Percentiles rank a stretch among this genome's conserved stretches.
phyloP scores from a whole-genome alignment of 2,113 vertebrate genomes.

The Tachycineta bicolor region DNA sequence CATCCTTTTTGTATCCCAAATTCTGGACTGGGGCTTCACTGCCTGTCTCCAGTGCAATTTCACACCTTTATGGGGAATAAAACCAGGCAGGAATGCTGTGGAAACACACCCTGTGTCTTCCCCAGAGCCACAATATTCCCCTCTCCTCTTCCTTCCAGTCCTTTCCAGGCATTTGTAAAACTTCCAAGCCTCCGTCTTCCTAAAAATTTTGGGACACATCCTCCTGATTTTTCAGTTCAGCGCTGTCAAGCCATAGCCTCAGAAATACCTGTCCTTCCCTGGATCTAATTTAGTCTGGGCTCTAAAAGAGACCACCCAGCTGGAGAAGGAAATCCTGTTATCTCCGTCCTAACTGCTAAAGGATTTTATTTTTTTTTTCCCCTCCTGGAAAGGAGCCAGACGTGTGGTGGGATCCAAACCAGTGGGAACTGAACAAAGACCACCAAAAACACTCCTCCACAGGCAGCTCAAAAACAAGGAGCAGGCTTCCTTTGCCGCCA shows the following conservation, averaged over 20 bases:
- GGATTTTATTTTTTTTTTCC: not conserved
- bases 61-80: not conserved
- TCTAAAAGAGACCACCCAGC: slow-evolving; percentile 55
- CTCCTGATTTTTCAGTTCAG: not conserved
- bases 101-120: not conserved
- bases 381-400: slow-evolving; percentile 22
- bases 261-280: slow-evolving; percentile 65
- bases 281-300: slow-evolving; percentile 50
- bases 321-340: slow-evolving; percentile 53
- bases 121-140: not conserved
- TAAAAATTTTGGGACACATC: not conserved
- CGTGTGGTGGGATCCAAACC: not conserved
- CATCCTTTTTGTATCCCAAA: fast-evolving
- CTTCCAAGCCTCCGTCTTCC: not conserved
- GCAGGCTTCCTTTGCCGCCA: not conserved
- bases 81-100: not conserved
- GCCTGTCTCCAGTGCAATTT: not conserved
- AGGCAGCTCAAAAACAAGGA: not conserved
- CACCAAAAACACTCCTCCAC: not conserved
- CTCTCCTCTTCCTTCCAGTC: not conserved
- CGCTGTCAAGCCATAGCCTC: not conserved
- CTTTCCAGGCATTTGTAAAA: not conserved
- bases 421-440: not conserved
- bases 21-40: not conserved
- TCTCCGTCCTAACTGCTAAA: slow-evolving; percentile 56